These are phyloP conservation scores for Metellina segmentata DNA, from an alignment of 2,888 invertebrate species.

Conservation along the genomic window DNA sequence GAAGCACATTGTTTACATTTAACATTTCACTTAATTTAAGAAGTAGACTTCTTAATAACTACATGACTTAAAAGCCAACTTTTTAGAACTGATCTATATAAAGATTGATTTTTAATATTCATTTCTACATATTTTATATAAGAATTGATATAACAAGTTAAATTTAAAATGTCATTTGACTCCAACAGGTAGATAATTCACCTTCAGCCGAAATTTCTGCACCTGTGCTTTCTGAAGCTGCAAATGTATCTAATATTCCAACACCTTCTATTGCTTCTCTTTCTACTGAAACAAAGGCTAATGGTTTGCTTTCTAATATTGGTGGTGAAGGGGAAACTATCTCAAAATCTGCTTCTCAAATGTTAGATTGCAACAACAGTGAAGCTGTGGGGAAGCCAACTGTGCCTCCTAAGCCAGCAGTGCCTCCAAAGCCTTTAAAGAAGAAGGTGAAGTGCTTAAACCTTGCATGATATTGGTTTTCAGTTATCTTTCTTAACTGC, in stretches of 20 bases:
- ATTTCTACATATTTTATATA: background rate
- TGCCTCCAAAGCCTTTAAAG: conserved; percentile 73
- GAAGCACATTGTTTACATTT: too few relatives aligned
- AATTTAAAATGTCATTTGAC: conserved; percentile 28
- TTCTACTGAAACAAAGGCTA: conserved; percentile 45
- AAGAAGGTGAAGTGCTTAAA: conserved; percentile 72
- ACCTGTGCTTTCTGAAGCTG: conserved; percentile 62
- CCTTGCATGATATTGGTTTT: conserved; percentile 29
- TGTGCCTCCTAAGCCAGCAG: conserved; percentile 47
- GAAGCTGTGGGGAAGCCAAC: conserved; percentile 9
- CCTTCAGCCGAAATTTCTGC: conserved; percentile 51
- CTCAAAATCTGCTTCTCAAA: conserved; percentile 31
- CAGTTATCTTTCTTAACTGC: background rate
- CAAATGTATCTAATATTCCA: conserved; percentile 32
- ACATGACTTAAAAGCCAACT: too few relatives aligned
- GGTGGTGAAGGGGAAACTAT: conserved; percentile 65
- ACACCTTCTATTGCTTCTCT: conserved; percentile 50
- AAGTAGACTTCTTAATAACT: too few relatives aligned
- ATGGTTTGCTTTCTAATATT: conserved; percentile 43
- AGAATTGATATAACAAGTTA: background rate
- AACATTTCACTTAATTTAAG: too few relatives aligned
- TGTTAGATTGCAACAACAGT: conserved; percentile 7
- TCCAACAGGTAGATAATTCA: conserved; percentile 48
- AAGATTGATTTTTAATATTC: background rate
- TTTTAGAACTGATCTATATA: too few relatives aligned